Evolutionary conservation across 2,797 vertebrate genomes (phyloP).

Genomic region (Hippopotamyrus pictus): DNA sequence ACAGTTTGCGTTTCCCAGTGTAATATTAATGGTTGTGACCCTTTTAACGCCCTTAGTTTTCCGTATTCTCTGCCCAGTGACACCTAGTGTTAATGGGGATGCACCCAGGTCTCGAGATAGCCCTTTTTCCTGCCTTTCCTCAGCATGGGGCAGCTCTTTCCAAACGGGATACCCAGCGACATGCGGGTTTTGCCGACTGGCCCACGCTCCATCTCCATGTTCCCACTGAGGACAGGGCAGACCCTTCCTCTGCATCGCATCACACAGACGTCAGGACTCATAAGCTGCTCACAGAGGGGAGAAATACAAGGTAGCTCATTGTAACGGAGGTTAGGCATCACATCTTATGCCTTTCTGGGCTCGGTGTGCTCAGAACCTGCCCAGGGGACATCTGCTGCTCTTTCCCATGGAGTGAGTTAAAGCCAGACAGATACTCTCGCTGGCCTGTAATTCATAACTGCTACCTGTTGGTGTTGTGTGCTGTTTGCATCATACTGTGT

Average conservation of each 20-base stretch:
- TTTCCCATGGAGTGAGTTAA: too few relatives aligned
- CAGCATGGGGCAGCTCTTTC: conserved; percentile 13
- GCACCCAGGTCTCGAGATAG: conserved; percentile 13
- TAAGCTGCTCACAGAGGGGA: not conserved
- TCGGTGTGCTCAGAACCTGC: conserved; percentile 6
- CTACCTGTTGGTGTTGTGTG: not conserved
- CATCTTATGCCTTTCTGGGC: not conserved
- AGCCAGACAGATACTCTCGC: not conserved
- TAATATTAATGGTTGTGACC: conserved; percentile 32
- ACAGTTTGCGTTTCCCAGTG: conserved; percentile 33
- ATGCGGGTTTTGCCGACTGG: conserved; percentile 14
- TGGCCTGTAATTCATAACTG: not conserved
- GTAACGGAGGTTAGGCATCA: not conserved
- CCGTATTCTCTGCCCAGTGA: conserved; percentile 9
- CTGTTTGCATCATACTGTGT: conserved; percentile 24
- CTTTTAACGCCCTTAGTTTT: conserved; percentile 21
- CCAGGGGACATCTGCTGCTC: not conserved
- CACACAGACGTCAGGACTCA: not conserved
- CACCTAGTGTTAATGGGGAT: conserved; percentile 32
- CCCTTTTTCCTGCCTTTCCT: not conserved
- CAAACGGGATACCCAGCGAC: conserved; percentile 26
- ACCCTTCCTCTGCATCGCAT: not conserved
- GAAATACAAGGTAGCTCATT: conserved; percentile 11
- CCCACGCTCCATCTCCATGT: conserved; percentile 32
- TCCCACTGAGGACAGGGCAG: conserved; percentile 39